Conservation (phyloP, 2,113 vertebrate species). For the Turnix velox region DNA sequence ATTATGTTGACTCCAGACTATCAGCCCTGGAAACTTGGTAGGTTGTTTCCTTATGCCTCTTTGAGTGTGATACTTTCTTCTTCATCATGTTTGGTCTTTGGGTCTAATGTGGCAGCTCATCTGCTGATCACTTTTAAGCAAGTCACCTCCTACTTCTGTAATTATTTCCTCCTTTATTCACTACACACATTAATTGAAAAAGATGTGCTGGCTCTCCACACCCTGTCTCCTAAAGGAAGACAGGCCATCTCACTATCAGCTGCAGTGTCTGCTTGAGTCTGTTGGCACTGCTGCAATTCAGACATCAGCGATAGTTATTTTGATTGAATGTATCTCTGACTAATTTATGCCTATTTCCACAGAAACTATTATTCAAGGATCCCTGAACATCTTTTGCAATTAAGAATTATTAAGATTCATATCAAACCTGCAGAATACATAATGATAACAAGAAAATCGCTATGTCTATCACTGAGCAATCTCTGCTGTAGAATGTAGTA, state of each 20-base stretch:
- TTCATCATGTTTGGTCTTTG: neutral
- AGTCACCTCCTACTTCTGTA: neutral
- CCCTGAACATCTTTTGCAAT: neutral
- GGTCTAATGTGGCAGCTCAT: neutral
- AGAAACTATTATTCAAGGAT: neutral
- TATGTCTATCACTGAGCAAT: neutral
- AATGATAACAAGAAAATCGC: neutral
- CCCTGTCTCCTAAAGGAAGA: neutral
- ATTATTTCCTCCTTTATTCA: neutral
- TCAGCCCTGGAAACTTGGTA: neutral
- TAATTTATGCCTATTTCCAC: neutral
- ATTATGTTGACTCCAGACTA: neutral
- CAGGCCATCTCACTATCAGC: neutral
- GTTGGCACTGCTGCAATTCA: neutral
- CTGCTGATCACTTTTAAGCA: neutral
- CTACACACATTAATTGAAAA: neutral
- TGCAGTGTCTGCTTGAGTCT: neutral
- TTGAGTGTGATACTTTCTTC: neutral
- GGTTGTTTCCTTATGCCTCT: neutral
- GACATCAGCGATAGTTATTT: neutral
- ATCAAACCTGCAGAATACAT: neutral
- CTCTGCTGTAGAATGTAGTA: neutral
- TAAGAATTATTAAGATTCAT: neutral
- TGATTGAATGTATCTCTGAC: neutral
- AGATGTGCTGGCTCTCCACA: neutral